A percentile compares a stretch with the other conserved stretches of the same genome.
phyloP scores from a whole-genome alignment of 2,113 vertebrate species.

The Columba livia region DNA sequence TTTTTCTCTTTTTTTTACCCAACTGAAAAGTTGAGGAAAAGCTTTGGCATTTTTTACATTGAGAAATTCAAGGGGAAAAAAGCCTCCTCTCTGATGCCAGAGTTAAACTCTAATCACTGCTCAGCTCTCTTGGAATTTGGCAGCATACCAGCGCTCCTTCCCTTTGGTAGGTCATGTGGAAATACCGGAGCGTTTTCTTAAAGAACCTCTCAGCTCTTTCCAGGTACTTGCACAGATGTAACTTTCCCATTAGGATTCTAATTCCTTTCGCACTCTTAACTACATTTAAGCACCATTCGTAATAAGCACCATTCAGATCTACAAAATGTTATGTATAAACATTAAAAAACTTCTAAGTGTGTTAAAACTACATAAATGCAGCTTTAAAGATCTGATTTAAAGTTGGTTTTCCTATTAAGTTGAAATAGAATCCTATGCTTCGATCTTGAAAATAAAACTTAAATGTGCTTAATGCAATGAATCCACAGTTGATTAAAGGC shows the following conservation, averaged over 20 bases:
- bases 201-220: slow-evolving; percentile 35
- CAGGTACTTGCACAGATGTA: slow-evolving; percentile 38
- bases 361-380: not conserved
- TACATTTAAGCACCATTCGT: not conserved
- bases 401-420: not conserved
- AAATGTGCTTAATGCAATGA: not conserved
- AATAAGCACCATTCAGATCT: not conserved
- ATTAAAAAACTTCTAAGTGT: not conserved
- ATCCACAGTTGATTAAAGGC: not conserved
- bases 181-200: slow-evolving; percentile 53
- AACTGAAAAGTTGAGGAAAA: not conserved
- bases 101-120: slow-evolving; percentile 59
- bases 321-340: not conserved
- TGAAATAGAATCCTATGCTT: not conserved
- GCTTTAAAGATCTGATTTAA: not conserved
- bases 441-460: not conserved
- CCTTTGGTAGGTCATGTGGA: slow-evolving; percentile 60
- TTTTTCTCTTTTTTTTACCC: not conserved
- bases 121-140: slow-evolving; percentile 67
- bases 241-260: not conserved
- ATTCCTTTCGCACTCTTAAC: not conserved
- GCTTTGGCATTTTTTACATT: not conserved
- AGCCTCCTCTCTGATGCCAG: slow-evolving; percentile 12
- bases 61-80: slow-evolving; percentile 2
- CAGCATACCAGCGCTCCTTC: slow-evolving; percentile 56